phyloP scores from a whole-genome alignment of 2,888 invertebrate species.

The Molorchus minor region DNA sequence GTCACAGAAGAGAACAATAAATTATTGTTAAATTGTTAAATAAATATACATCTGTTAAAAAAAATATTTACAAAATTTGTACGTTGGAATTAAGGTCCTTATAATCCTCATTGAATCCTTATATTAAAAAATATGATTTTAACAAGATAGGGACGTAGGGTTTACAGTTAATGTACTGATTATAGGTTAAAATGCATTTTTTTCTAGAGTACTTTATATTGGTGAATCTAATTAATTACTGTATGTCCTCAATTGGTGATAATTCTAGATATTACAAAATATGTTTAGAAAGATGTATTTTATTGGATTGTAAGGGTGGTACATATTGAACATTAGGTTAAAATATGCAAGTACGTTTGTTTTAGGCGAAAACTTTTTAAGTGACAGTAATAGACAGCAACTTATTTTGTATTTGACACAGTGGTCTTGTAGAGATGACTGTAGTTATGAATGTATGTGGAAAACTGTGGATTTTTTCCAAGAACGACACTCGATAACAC shows the following conservation, averaged over 20 bases:
- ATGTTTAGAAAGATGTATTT: conserved; percentile 65
- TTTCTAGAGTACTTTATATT: conserved; percentile 20
- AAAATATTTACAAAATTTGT: too few relatives aligned
- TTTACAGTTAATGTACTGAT: too few relatives aligned
- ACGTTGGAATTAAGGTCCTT: too few relatives aligned
- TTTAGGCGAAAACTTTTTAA: conserved; percentile 27
- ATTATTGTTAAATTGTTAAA: too few relatives aligned
- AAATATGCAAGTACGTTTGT: not conserved
- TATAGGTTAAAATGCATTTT: conserved; percentile 29
- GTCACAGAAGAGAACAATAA: too few relatives aligned
- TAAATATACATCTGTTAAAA: too few relatives aligned
- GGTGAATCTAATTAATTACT: conserved; percentile 19
- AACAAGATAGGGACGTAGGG: too few relatives aligned
- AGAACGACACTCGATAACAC: conserved; percentile 74
- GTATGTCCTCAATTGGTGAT: conserved; percentile 63
- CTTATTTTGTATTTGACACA: conserved; percentile 61
- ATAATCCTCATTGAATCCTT: too few relatives aligned
- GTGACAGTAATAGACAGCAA: conserved; percentile 51
- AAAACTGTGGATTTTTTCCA: conserved; percentile 81
- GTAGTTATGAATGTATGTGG: conserved; percentile 94
- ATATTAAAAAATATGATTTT: not conserved
- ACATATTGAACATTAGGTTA: conserved; percentile 20
- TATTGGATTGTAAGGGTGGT: conserved; percentile 66
- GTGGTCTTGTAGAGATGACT: conserved; percentile 91
- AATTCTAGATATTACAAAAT: conserved; percentile 67